phyloP scores from a whole-genome alignment of 1,140 invertebrate genomes.

The Dendroctonus valens region DNA sequence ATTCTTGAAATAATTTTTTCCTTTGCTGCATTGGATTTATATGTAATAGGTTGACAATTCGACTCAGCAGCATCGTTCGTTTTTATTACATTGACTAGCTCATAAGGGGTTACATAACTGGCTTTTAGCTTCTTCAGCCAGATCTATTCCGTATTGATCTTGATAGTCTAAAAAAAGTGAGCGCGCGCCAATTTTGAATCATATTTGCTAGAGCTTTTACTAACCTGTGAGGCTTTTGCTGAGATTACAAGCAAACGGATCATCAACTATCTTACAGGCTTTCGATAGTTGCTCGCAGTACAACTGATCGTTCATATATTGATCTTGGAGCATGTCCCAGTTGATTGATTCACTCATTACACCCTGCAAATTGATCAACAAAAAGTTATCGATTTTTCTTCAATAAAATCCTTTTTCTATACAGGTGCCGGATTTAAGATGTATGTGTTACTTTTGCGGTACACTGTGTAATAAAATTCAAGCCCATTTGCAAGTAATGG shows the following conservation, averaged over 20 bases:
- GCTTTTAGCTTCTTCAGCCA: constrained; percentile 19
- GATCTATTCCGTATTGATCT: constrained; percentile 23
- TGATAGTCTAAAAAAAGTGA: constrained; percentile 20
- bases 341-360: constrained; percentile 94
- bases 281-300: constrained; percentile 83
- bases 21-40: constrained; percentile 32
- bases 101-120: constrained; percentile 39
- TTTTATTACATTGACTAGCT: constrained; percentile 37
- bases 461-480: too few relatives aligned
- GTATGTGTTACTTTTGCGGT: too few relatives aligned
- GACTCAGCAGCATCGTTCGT: constrained; percentile 7
- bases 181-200: too few relatives aligned
- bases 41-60: constrained; percentile 35
- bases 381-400: too few relatives aligned
- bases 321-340: constrained; percentile 86
- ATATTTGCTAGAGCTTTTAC: background rate
- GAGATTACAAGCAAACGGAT: constrained; percentile 45
- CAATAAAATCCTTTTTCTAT: too few relatives aligned
- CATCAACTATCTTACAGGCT: constrained; percentile 53
- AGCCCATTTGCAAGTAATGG: too few relatives aligned
- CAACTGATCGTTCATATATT: constrained; percentile 81
- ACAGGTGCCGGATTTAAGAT: too few relatives aligned
- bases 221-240: constrained; percentile 38
- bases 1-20: constrained; percentile 12
- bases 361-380: constrained; percentile 59